These are phyloP conservation scores for Melanotaenia pygmaea DNA, from an alignment of 2,797 vertebrate genomes.

Conservation along the genomic window DNA sequence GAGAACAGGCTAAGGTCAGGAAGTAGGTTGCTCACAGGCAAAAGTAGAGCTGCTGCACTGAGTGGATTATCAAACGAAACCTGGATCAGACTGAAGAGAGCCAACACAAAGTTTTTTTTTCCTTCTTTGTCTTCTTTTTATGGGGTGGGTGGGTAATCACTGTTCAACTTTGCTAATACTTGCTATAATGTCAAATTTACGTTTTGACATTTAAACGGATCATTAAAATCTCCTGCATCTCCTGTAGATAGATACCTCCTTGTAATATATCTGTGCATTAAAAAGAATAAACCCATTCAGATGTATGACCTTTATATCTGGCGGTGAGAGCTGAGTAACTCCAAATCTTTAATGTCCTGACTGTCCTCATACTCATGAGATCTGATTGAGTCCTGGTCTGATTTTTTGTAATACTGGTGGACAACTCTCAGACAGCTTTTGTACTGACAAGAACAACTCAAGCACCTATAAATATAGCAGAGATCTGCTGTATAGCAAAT, in stretches of 20 bases:
- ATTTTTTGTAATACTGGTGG: conserved; percentile 65
- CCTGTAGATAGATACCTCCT: conserved; percentile 15
- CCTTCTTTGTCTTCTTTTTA: too few species aligned
- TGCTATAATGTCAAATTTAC: conserved; percentile 19
- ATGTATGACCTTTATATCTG: conserved; percentile 34
- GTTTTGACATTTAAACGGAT: conserved; percentile 19
- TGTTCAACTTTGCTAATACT: conserved; percentile 51
- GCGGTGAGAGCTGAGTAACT: conserved; percentile 8
- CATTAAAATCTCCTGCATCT: conserved; percentile 17
- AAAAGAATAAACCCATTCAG: conserved; percentile 43
- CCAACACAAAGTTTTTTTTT: conserved; percentile 26
- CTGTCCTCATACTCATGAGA: conserved; percentile 33
- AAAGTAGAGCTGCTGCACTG: conserved; percentile 63
- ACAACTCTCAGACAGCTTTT: conserved; percentile 50
- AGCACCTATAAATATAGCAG: conserved; percentile 66
- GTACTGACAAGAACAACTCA: conserved; percentile 66
- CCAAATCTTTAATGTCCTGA: conserved; percentile 16
- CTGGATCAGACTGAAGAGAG: conserved; percentile 56
- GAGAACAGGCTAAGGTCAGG: conserved; percentile 68
- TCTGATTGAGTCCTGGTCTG: conserved; percentile 48
- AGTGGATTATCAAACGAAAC: conserved; percentile 71
- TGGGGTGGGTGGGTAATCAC: background rate
- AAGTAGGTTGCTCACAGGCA: conserved; percentile 73
- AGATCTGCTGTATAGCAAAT: conserved; percentile 63
- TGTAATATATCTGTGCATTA: conserved; percentile 38